These are phyloP conservation scores for Aulostomus chinensis DNA, from an alignment of 2,797 vertebrate genomes.

Conservation along the genomic window DNA sequence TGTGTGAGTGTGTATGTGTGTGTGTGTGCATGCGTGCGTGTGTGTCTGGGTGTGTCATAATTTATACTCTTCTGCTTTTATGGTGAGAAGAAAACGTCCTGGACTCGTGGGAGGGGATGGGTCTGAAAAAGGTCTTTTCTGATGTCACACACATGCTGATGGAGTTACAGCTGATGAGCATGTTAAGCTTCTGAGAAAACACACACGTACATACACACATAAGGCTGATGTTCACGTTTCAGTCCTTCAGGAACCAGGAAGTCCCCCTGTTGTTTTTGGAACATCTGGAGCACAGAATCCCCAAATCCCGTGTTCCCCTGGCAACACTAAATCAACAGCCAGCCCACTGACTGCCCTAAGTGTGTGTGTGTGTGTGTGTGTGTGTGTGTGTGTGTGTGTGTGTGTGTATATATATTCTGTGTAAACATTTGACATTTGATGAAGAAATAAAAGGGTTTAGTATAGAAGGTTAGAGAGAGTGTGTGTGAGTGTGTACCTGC, in stretches of 20 bases:
- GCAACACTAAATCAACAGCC: conserved; percentile 72
- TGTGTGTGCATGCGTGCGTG: background rate
- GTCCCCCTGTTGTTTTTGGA: conserved; percentile 68
- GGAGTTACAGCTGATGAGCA: conserved; percentile 45
- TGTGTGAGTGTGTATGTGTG: background rate
- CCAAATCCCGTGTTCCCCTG: conserved; percentile 65
- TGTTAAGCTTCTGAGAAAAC: conserved; percentile 27
- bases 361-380: conserved; percentile 22
- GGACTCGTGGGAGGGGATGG: conserved; percentile 34
- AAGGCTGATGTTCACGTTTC: conserved; percentile 22
- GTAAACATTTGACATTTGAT: conserved; percentile 1
- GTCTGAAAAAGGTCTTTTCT: conserved; percentile 37
- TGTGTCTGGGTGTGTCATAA: conserved; percentile 11
- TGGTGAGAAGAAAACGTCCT: conserved; percentile 34
- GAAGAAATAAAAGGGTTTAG: conserved; percentile 1
- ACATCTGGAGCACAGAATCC: conserved; percentile 78
- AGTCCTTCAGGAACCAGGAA: conserved; percentile 70
- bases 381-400: background rate
- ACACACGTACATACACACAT: conserved; percentile 8
- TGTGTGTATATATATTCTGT: background rate
- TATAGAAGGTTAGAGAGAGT: background rate
- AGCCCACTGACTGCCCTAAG: conserved; percentile 40
- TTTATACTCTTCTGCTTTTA: conserved; percentile 9
- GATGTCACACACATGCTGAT: conserved; percentile 52
- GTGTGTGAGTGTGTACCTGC: background rate